These are phyloP conservation scores for Drosophila bifasciata DNA, from an alignment of 1,140 invertebrate genomes.

Conservation along the genomic window DNA sequence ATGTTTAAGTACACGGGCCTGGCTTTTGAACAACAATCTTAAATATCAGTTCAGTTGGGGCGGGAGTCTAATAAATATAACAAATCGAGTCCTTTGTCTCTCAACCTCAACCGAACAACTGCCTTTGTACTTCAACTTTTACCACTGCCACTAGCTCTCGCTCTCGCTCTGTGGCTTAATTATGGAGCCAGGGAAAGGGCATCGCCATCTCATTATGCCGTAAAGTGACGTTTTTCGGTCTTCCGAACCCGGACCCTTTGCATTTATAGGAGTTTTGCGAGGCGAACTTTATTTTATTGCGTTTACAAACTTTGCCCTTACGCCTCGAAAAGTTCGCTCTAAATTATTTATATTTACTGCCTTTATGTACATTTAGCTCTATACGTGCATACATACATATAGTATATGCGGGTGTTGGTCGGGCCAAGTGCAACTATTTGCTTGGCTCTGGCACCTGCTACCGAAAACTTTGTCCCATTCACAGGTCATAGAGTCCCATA, in stretches of 20 bases:
- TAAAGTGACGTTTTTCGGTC: conserved; percentile 62
- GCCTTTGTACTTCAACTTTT: conserved; percentile 61
- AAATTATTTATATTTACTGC: conserved; percentile 62
- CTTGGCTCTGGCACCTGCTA: conserved; percentile 23
- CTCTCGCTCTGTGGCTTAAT: conserved; percentile 41
- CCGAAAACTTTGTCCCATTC: conserved; percentile 52
- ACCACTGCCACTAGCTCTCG: conserved; percentile 8
- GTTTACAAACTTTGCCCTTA: conserved; percentile 79
- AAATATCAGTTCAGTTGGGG: conserved; percentile 2
- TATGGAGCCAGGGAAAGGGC: conserved; percentile 42
- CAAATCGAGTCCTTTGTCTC: conserved; percentile 67
- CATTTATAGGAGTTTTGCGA: conserved; percentile 18
- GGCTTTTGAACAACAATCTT: conserved; percentile 29
- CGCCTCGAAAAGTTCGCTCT: conserved; percentile 59
- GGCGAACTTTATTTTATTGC: conserved; percentile 80
- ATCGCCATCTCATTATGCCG: conserved; percentile 58
- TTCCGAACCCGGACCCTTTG: conserved; percentile 9
- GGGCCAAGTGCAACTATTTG: conserved; percentile 65
- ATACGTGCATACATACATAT: conserved; percentile 6
- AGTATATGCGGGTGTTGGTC: conserved; percentile 13
- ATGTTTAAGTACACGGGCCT: neutral
- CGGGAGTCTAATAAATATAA: conserved; percentile 44
- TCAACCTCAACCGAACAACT: conserved; percentile 28
- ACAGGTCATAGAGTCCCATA: conserved; percentile 43
- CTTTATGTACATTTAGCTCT: conserved; percentile 6